Base-by-base conservation (phyloP, 2,113 vertebrate species). In the Coptodon rendalli region DNA sequence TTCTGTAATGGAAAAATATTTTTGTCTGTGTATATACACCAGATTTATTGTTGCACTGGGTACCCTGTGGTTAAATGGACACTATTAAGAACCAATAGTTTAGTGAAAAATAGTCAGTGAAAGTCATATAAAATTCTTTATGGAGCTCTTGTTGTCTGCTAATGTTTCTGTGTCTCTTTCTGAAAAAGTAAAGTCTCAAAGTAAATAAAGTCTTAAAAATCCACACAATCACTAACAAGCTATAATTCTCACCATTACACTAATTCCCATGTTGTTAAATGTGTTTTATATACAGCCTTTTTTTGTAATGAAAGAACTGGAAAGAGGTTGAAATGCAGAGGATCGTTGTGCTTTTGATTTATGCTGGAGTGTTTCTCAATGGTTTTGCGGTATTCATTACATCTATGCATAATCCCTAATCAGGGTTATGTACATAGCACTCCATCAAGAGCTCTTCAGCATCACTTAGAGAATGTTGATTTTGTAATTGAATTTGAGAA, bases 401-500 rank as follows among this genome's bases (percentile, higher is more conserved):
- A 92, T 91, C 89, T 83, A 89, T 87, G 88, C 73, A 52, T 94
- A 89, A 90, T 91, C 79, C 87, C 88, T 88, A 89, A 93, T 95
- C 91, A 93, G 86, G 78, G 81, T 83, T 90, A 89, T 91, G 81
- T 89, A 87, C 92, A 90, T 92, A 92, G 80, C 90, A 81, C 82
- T 90, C 87, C 90, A 92, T 93, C 91, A 94, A 89, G 81, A 85
- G 81, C 84, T 87, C 88, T 84, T 94, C 84, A 89, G 66, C 89
- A 86, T 89, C 12, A 81, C 86, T 93, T 76, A 63, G 52, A 93
- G 93, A 94, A 94, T 93, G 93, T 92, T 87, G 84, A 93, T 87
- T 90, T 81, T 81, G 87, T 92, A 91, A 93, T 89, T 92, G 87
- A 95, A 92, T 92, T 90, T 90, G 92, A 92, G 86, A 82, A 79